phyloP scores from a whole-genome alignment of 1,140 invertebrate species.

The Brachionus rotundiformis region DNA sequence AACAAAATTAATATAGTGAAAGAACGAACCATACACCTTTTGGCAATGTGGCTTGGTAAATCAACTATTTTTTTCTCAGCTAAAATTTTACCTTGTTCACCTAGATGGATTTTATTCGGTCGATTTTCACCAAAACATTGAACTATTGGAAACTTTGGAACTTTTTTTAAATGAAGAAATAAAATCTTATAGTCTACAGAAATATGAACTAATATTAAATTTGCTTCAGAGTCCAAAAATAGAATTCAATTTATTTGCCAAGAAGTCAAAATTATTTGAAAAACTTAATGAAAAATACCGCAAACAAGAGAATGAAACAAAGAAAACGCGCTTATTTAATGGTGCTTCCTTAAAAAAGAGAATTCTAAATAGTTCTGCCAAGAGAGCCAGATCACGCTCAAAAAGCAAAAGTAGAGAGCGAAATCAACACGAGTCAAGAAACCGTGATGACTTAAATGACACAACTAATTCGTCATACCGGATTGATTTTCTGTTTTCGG shows the following conservation, averaged over 20 bases:
- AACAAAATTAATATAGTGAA: not conserved
- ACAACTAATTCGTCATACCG: not conserved
- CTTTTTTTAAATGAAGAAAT: slow-evolving; percentile 15
- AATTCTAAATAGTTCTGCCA: slow-evolving; percentile 21
- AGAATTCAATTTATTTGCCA: slow-evolving; percentile 44
- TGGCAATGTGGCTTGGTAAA: slow-evolving; percentile 48
- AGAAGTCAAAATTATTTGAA: slow-evolving; percentile 34
- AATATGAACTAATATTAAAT: not conserved
- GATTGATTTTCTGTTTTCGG: not conserved
- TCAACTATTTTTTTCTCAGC: not conserved
- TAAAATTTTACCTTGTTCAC: not conserved
- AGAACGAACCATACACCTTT: not conserved
- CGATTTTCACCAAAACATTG: slow-evolving; percentile 44
- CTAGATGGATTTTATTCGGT: slow-evolving; percentile 34
- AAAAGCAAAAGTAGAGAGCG: slow-evolving; percentile 40
- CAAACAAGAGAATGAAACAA: slow-evolving; percentile 21
- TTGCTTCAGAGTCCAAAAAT: slow-evolving; percentile 31
- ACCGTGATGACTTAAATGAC: not conserved
- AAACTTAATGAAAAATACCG: slow-evolving; percentile 5
- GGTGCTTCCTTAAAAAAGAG: slow-evolving; percentile 9
- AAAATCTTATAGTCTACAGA: not conserved
- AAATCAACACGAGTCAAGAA: not conserved
- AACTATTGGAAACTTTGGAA: not conserved
- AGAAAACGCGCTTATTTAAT: not conserved
- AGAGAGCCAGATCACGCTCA: slow-evolving; percentile 16